phyloP scores from a whole-genome alignment of 2,888 invertebrate species.

The Plebejus anna region DNA sequence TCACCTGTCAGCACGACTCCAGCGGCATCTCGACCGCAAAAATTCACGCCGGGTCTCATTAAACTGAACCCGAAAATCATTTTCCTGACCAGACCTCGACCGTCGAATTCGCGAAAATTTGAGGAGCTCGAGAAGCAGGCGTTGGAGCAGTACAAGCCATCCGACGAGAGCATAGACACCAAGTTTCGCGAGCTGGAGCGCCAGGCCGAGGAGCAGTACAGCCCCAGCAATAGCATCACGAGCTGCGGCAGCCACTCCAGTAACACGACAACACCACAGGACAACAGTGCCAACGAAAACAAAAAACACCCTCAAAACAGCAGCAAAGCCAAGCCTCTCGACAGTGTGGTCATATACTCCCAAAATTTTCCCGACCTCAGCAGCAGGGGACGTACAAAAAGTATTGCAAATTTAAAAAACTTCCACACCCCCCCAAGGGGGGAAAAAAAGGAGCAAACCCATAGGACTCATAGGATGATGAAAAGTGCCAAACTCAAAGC shows the following conservation, averaged over 20 bases:
- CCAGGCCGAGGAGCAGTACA: slow-evolving; percentile 84
- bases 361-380: slow-evolving; percentile 72
- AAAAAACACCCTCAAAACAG: slow-evolving; percentile 59
- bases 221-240: slow-evolving; percentile 71
- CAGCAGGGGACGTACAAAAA: slow-evolving; percentile 58
- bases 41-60: slow-evolving; percentile 63
- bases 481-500: slow-evolving; percentile 56
- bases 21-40: slow-evolving; percentile 56
- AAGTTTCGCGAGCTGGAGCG: slow-evolving; percentile 82
- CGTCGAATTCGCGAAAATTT: slow-evolving; percentile 62
- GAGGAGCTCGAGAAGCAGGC: slow-evolving; percentile 82
- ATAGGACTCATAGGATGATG: slow-evolving; percentile 53
- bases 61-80: slow-evolving; percentile 68
- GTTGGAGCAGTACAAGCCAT: slow-evolving; percentile 80
- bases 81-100: slow-evolving; percentile 55
- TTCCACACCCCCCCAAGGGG: slow-evolving; percentile 77
- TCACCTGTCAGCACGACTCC: slow-evolving; percentile 53
- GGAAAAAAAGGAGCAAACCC: slow-evolving; percentile 71
- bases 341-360: slow-evolving; percentile 70
- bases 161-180: slow-evolving; percentile 78
- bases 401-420: slow-evolving; percentile 76
- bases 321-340: slow-evolving; percentile 66
- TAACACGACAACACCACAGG: slow-evolving; percentile 54
- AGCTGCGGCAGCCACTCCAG: slow-evolving; percentile 70
- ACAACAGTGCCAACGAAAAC: slow-evolving; percentile 34